Conservation (phyloP, 2,888 invertebrate genomes). For the Gandaritis pyraliata region DNA sequence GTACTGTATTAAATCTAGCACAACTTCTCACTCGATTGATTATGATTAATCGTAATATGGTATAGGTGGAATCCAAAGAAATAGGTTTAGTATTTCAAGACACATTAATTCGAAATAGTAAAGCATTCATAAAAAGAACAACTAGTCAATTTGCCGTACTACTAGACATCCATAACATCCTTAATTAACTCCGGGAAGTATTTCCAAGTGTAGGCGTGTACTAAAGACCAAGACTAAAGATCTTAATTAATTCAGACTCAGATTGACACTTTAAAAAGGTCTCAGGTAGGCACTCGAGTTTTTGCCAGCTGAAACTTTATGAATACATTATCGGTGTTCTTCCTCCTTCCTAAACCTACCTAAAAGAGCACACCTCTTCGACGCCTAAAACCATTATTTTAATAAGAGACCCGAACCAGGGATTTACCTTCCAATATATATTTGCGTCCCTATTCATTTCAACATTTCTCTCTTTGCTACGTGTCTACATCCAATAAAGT, state of each 20-base stretch:
- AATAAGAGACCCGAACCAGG: constrained; percentile 39
- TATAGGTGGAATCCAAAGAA: too few species aligned
- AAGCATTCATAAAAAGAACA: too few species aligned
- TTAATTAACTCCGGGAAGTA: too few species aligned
- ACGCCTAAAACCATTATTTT: constrained; percentile 49
- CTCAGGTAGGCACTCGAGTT: constrained; percentile 30
- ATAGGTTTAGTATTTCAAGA: too few species aligned
- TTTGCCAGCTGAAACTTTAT: constrained; percentile 46
- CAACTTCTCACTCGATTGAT: too few species aligned
- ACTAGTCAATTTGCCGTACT: too few species aligned
- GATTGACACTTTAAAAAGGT: constrained; percentile 19
- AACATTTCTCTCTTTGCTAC: constrained; percentile 33
- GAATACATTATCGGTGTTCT: constrained; percentile 56
- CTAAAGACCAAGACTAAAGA: constrained; percentile 1
- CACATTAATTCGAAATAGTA: too few species aligned
- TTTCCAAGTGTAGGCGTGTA: constrained; percentile 10
- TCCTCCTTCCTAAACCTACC: constrained; percentile 44
- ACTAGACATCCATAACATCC: too few species aligned
- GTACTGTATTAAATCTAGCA: too few species aligned
- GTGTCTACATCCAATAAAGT: constrained; percentile 44
- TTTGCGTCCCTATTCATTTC: constrained; percentile 40
- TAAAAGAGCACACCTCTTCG: constrained; percentile 44
- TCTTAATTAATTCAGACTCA: constrained; percentile 19
- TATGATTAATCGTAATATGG: too few species aligned
- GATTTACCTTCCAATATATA: constrained; percentile 39